Percentiles rank a stretch among this genome's conserved stretches.
Conservation (phyloP, 2,113 vertebrate species). For the Hippocampus guttulatus region DNA sequence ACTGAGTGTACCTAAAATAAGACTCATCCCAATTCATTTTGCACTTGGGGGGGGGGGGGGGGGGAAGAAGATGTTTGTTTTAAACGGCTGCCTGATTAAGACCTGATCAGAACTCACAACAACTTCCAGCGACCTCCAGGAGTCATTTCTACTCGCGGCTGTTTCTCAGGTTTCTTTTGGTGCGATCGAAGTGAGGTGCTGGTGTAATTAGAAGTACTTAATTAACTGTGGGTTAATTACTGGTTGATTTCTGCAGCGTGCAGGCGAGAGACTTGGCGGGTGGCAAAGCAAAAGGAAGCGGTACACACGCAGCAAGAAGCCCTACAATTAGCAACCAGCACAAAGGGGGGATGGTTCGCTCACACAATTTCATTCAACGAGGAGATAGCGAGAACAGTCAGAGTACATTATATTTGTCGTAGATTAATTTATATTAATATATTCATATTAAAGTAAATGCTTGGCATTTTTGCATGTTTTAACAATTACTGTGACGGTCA, state of each 20-base stretch:
- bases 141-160: conserved; percentile 49
- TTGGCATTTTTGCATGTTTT: conserved; percentile 18
- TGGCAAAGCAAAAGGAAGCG: conserved; percentile 68
- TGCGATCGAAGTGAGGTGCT: conserved; percentile 84
- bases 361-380: conserved; percentile 49
- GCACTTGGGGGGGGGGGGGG: conserved; percentile 16
- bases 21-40: conserved; percentile 56
- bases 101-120: conserved; percentile 35
- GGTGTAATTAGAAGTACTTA: conserved; percentile 99
- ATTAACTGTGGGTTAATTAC: conserved; percentile 99
- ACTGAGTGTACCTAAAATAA: conserved; percentile 54
- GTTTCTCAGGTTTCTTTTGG: conserved; percentile 78
- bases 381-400: conserved; percentile 25
- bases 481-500: neutral
- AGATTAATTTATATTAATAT: neutral
- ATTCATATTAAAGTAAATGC: conserved; percentile 14
- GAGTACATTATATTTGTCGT: conserved; percentile 48
- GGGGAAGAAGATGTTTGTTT: conserved; percentile 21
- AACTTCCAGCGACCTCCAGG: conserved; percentile 41
- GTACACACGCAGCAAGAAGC: conserved; percentile 74
- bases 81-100: conserved; percentile 28
- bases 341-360: conserved; percentile 40
- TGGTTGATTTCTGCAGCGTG: conserved; percentile 74
- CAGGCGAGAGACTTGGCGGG: conserved; percentile 68
- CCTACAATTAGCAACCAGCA: conserved; percentile 75